phyloP scores from a whole-genome alignment of 2,888 invertebrate species.

The Ophion costatus region DNA sequence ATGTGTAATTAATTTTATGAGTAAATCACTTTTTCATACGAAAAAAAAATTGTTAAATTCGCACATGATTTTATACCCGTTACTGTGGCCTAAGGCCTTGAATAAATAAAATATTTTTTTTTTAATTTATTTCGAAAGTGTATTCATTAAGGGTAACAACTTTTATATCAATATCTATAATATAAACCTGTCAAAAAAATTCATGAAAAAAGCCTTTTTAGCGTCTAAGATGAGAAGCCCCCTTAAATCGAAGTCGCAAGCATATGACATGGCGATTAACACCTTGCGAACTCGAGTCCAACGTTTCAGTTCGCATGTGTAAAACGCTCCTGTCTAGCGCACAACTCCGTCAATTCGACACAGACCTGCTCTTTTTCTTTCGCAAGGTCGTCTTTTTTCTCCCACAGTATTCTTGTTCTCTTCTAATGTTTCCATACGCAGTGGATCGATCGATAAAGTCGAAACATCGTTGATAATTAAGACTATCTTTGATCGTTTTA shows the following conservation, averaged over 20 bases:
- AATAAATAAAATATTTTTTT: too few relatives aligned
- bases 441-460: slow-evolving; percentile 1
- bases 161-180: too few relatives aligned
- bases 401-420: neutral
- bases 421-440: neutral
- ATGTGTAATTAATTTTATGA: too few relatives aligned
- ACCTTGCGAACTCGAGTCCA: slow-evolving; percentile 3
- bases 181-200: too few relatives aligned
- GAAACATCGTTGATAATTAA: slow-evolving; percentile 25
- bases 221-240: too few relatives aligned
- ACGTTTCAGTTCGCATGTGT: neutral
- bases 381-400: neutral
- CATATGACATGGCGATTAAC: neutral
- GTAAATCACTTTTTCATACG: too few relatives aligned
- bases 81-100: too few relatives aligned
- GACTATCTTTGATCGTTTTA: slow-evolving; percentile 14
- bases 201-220: too few relatives aligned
- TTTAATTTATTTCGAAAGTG: too few relatives aligned
- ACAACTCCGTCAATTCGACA: neutral
- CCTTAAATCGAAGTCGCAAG: neutral
- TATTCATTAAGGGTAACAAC: too few relatives aligned
- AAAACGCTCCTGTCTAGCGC: neutral
- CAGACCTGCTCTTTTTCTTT: neutral
- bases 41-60: too few relatives aligned
- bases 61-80: too few relatives aligned